Conservation (phyloP, 2,797 vertebrate species). For the Pteronotus mesoamericanus region DNA sequence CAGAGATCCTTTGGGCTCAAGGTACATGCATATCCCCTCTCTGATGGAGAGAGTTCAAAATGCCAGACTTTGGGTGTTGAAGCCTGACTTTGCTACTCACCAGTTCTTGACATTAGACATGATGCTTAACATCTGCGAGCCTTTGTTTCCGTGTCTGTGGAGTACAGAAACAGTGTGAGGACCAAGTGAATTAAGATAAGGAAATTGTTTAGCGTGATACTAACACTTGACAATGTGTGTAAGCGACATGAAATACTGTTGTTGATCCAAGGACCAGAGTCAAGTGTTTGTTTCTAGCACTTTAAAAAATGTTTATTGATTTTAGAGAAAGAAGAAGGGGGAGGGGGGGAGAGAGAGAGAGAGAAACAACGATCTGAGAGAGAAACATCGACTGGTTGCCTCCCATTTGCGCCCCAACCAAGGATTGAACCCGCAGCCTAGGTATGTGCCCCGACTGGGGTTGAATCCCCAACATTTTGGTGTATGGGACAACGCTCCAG, state of each 20-base stretch:
- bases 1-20: rapidly evolving
- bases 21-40: rapidly evolving
- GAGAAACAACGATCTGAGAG: background rate
- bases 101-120: background rate
- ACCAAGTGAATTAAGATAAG: background rate
- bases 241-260: background rate
- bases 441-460: background rate
- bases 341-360: too few species aligned
- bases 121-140: background rate
- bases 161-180: background rate
- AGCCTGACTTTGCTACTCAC: background rate
- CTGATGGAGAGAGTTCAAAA: background rate
- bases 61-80: background rate
- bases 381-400: background rate
- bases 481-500: background rate
- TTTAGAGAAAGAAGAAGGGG: background rate
- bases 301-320: background rate
- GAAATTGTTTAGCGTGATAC: background rate
- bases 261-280: background rate
- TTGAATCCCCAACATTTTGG: background rate
- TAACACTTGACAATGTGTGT: background rate
- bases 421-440: background rate
- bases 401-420: background rate
- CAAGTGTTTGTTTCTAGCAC: background rate
- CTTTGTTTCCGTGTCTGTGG: background rate